Evolutionary conservation across 2,797 vertebrate genomes (phyloP), one percentile per base, ranked within the genome.

Genomic region (Acrocephalus scirpaceus): DNA sequence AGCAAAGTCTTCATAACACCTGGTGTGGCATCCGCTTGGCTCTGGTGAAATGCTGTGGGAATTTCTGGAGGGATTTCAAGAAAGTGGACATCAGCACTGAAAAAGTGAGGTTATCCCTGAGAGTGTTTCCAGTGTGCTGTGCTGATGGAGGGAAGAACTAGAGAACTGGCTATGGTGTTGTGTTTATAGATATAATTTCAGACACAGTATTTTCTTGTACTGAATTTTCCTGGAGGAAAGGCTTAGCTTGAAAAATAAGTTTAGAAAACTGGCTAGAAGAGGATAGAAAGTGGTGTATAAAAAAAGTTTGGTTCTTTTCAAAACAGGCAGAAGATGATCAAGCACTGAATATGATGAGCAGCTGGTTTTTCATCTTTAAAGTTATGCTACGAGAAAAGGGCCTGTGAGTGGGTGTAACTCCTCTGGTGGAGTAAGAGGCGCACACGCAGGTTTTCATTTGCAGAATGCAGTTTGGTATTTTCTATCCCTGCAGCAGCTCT

Each of bases 261-360:
- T 74, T 62, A 80, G 71, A 74, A 79, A 72, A 86, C 53, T 80
- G 57, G 23, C 22, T 89, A 74, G 70, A 65, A 85, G 34, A 92
- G 34, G 25, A 48, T 82, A 58, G 56, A 72, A 76, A 67, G 66
- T 38, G 50, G 51, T 14, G 6, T 38, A 16, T 38, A 1, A 21
- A 74, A 73, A 34, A 38, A 75, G 82, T 47, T 58, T 74, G 45
- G 30, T n/a, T 88, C 83, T 88, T 82, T 96, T 95, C 44, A 76
- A 69, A 90, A 73, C 5, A 64, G 50, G 73, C 45, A 70, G 91
- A 89, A 87, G 84, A 90, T 61, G 80, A 94, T 96, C 84, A 77
- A 91, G 34, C 47, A 22, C 47, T 61, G 86, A 73, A 32, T 90
- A 34, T 42, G 82, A 53, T 51, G 69, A 71, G 71, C 69, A 82